These are phyloP conservation scores for Tragulus kanchil DNA, from an alignment of 2,113 vertebrate genomes.

Conservation along the genomic window DNA sequence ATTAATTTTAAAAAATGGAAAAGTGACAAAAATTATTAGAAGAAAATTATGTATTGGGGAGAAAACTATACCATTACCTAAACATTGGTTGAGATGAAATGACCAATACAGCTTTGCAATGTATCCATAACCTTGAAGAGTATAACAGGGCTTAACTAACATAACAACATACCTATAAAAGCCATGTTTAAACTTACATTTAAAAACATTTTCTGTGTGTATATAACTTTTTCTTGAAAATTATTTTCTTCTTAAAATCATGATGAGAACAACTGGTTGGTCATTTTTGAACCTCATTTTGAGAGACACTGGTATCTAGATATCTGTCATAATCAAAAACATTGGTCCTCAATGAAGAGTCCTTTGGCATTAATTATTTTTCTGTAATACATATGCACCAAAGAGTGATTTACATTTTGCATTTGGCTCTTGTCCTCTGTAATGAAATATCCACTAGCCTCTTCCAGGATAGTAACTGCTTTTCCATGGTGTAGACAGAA, in stretches of 20 bases:
- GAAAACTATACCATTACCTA: background rate
- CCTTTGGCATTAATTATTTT: no score
- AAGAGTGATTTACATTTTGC: background rate
- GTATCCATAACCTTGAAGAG: background rate
- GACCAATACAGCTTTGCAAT: background rate
- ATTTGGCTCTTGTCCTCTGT: background rate
- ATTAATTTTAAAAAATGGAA: background rate
- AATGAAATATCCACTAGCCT: background rate
- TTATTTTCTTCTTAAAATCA: background rate
- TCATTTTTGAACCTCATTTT: background rate
- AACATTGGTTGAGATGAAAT: background rate
- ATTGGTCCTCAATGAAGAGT: no score
- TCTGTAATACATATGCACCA: background rate
- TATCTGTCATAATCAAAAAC: background rate
- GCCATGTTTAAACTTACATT: background rate
- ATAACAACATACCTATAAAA: background rate
- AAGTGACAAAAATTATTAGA: no score
- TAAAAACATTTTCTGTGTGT: background rate
- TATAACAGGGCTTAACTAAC: background rate
- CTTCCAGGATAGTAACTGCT: background rate
- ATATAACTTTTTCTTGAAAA: background rate
- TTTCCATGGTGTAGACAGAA: background rate
- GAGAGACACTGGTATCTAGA: background rate
- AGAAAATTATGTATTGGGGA: background rate
- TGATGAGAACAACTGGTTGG: background rate